Base-by-base conservation (phyloP, 2,113 vertebrate species). In the Dolichallabes microphthalmus region DNA sequence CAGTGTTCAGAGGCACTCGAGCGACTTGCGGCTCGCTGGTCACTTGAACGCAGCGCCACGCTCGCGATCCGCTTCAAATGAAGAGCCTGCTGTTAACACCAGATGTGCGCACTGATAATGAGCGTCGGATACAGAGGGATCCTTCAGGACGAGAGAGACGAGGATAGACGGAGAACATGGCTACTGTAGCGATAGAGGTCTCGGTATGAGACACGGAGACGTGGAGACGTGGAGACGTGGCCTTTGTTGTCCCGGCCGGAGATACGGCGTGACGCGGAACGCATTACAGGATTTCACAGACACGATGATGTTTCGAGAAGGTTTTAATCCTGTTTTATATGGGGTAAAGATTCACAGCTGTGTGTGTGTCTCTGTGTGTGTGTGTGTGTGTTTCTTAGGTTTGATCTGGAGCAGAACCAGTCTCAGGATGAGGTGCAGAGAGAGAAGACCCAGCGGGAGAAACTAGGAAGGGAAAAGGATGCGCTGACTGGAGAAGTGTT, bases 381-480 rank as follows among this genome's bases (percentile, higher is more conserved):
- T 75, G 35, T 75, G 76, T 81, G 57, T 68, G 45, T 1, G 8
- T 12, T 25, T 19, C 27, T 2, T 90, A 99, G 98, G 92, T 98
- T 99, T 85, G 98, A 99, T 93, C 89, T 96, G 0, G 98, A 99
- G 92, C 96, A 97, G 92, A 96, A 94, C 0, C 97, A 98, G 91
- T 92, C 96, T 0, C 96, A 97, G 0, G 96, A 97, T 22, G 97
- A 99, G 90, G 94, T 95, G 0, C 97, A 98, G 91, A 92, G 97
- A 86, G 98, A 99, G 88, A 95, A 91, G 90, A 91, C 91, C 87
- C 96, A 95, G 90, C 92, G 95, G 85, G 98, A 99, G 92, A 98
- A 97, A 89, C 92, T 99, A 88, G 93, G 94, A 87, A 93, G 97
- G 0, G 98, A 99, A 90, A 97, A 96, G 91, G 98, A 99, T 71